These are phyloP conservation scores for Dasysyrphus tricinctus DNA, from an alignment of 2,888 invertebrate species.

Conservation along the genomic window DNA sequence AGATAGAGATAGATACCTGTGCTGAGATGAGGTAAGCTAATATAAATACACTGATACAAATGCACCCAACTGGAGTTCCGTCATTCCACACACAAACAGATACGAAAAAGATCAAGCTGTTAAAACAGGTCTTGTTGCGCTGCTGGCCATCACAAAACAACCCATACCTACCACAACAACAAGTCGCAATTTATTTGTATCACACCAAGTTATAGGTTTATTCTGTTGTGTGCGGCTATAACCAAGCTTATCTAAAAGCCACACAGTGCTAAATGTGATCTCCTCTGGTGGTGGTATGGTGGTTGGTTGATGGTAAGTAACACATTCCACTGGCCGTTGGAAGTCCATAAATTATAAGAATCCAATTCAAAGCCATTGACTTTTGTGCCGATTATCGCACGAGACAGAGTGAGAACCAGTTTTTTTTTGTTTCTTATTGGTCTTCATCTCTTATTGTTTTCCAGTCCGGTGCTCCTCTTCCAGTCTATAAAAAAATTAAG, in stretches of 20 bases:
- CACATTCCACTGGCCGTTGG: conserved; percentile 54
- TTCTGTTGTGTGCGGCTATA: conserved; percentile 1
- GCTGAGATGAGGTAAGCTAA: conserved; percentile 57
- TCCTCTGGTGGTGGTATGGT: no score
- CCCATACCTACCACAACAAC: conserved; percentile 72
- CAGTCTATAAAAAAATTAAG: neutral
- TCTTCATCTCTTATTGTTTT: neutral
- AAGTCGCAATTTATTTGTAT: conserved; percentile 4
- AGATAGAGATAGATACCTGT: no score
- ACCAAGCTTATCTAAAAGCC: neutral
- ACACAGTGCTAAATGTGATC: conserved; percentile 6
- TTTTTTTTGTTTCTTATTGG: conserved; percentile 1
- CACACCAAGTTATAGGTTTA: neutral
- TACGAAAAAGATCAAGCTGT: conserved; percentile 23
- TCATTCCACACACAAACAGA: conserved; percentile 34
- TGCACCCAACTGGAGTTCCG: conserved; percentile 74
- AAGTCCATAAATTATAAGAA: conserved; percentile 39
- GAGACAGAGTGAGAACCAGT: conserved; percentile 27
- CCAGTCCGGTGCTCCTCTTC: conserved; percentile 29
- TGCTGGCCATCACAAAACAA: conserved; percentile 20
- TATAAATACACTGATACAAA: conserved; percentile 63
- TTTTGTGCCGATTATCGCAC: conserved; percentile 53
- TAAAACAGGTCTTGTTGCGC: conserved; percentile 66
- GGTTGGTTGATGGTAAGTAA: conserved; percentile 17
- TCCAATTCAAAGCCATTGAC: conserved; percentile 59